These are phyloP conservation scores for Scatophagus argus DNA, from an alignment of 2,113 vertebrate species.

Conservation along the genomic window DNA sequence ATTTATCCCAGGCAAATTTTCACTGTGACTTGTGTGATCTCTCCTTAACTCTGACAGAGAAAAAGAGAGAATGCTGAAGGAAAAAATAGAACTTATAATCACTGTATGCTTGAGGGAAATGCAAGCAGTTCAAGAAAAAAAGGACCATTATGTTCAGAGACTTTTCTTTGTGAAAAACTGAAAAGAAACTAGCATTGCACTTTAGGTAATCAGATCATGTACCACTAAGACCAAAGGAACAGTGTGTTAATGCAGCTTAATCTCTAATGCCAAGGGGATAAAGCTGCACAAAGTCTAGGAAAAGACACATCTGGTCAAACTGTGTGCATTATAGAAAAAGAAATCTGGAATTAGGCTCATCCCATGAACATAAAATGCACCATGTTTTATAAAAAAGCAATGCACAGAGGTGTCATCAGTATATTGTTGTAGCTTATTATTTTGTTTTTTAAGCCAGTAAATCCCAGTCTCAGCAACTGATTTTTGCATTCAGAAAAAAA, in stretches of 20 bases:
- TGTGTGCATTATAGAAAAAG: constrained; percentile 40
- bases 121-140: constrained; percentile 47
- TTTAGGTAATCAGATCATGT: constrained; percentile 68
- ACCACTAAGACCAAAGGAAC: constrained; percentile 63
- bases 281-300: constrained; percentile 39
- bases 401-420: constrained; percentile 31
- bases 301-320: constrained; percentile 28
- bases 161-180: constrained; percentile 57
- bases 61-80: constrained; percentile 55
- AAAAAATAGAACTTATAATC: constrained; percentile 71
- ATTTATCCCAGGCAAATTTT: constrained; percentile 70
- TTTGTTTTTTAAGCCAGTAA: background rate
- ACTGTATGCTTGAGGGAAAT: constrained; percentile 75
- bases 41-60: constrained; percentile 69
- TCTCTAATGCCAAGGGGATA: constrained; percentile 59
- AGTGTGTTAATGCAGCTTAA: constrained; percentile 68
- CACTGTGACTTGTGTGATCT: constrained; percentile 64
- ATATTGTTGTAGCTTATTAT: background rate
- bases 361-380: constrained; percentile 42
- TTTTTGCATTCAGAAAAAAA: background rate
- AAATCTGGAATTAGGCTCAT: constrained; percentile 52
- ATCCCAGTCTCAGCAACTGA: background rate
- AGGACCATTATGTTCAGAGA: constrained; percentile 42
- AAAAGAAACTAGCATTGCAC: constrained; percentile 59
- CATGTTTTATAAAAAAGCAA: constrained; percentile 47